Conservation (phyloP, 2,113 vertebrate genomes). For the Solenodon paradoxus region DNA sequence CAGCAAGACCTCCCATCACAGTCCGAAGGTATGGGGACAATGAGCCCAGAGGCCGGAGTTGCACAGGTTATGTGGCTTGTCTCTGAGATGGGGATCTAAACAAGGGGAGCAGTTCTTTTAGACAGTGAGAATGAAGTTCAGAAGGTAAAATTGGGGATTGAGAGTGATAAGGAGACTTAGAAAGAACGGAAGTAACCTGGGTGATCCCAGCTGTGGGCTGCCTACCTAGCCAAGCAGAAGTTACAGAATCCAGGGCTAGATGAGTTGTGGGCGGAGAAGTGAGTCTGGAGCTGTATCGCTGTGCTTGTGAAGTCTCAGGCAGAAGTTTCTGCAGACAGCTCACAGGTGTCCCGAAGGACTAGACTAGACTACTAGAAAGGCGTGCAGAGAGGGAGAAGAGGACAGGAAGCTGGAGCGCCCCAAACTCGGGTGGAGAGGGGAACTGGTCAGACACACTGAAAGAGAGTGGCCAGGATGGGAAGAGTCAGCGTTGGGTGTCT, state of each 20-base stretch:
- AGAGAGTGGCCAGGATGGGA: not conserved
- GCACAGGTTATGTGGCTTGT: not conserved
- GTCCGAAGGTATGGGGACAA: fast-evolving
- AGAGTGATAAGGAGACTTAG: not conserved
- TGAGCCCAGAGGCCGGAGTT: not conserved
- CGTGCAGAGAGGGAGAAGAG: not conserved
- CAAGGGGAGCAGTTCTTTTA: not conserved
- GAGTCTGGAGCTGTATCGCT: too few species aligned
- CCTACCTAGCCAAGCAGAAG: not conserved
- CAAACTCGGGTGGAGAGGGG: too few species aligned
- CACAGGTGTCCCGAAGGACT: too few species aligned
- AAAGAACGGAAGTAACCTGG: not conserved
- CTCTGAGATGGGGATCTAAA: not conserved
- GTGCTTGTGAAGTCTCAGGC: not conserved
- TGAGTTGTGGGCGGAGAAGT: not conserved
- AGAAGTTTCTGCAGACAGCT: not conserved
- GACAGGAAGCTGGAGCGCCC: not conserved
- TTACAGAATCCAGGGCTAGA: too few species aligned
- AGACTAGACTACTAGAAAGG: not conserved
- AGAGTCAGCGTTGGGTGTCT: too few species aligned
- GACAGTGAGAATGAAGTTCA: not conserved
- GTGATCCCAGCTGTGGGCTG: not conserved
- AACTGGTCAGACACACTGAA: fast-evolving
- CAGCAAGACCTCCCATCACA: not conserved
- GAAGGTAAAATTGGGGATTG: not conserved